Percentiles rank a stretch among this genome's conserved stretches.
These are phyloP conservation scores for Delichon dasypus DNA, from an alignment of 2,797 vertebrate genomes.

Conservation along the genomic window DNA sequence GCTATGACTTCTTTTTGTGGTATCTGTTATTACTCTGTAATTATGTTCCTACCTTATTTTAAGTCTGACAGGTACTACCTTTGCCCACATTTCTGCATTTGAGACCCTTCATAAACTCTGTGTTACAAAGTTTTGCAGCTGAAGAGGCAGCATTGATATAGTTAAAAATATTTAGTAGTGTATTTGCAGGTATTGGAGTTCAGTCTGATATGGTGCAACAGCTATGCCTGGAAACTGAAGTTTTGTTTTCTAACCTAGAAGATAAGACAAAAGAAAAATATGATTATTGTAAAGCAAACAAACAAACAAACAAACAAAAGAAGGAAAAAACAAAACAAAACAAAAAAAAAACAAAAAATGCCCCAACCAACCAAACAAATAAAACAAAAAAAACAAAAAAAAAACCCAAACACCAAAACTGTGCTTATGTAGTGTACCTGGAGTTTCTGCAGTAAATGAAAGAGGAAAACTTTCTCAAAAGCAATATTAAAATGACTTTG, in stretches of 20 bases:
- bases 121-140: not conserved
- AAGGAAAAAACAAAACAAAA: too few relatives aligned
- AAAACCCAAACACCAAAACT: not conserved
- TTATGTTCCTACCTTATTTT: slow-evolving; percentile 52
- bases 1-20: slow-evolving; percentile 38
- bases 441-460: not conserved
- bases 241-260: not conserved
- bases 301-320: too few relatives aligned
- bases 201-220: not conserved
- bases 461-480: not conserved
- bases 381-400: not conserved
- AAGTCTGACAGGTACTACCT: not conserved
- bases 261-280: not conserved
- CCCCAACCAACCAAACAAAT: not conserved
- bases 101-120: not conserved
- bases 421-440: not conserved
- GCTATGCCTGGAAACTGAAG: not conserved
- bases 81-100: not conserved
- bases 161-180: not conserved
- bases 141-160: not conserved
- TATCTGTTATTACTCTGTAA: slow-evolving; percentile 29
- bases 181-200: not conserved
- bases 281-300: not conserved
- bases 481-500: not conserved
- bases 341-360: not conserved